These are phyloP conservation scores for Pseudorhiza aurosa DNA, from an alignment of 30 jellyfish, hydroid and myxozoan genomes.

Conservation along the genomic window DNA sequence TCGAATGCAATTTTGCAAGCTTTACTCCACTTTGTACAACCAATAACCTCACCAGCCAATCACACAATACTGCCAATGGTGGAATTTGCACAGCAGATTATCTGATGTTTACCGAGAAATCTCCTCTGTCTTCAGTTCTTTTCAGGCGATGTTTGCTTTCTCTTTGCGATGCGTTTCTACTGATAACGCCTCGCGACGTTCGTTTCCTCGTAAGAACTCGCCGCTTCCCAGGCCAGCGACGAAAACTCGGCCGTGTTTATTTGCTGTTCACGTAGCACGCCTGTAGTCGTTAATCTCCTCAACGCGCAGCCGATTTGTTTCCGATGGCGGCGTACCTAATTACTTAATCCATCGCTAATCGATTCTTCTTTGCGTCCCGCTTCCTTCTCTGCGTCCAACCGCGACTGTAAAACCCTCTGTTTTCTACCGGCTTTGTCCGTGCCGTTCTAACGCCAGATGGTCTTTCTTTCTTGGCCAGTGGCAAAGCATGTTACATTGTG, in stretches of 20 bases:
- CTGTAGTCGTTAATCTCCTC: slow-evolving; percentile 4
- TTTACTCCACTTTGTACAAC: too few relatives aligned
- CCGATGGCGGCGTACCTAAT: slow-evolving; percentile 5
- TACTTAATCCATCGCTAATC: slow-evolving; percentile 4
- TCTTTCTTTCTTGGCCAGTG: slow-evolving; percentile 14
- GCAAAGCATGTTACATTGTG: neutral
- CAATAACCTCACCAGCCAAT: too few relatives aligned
- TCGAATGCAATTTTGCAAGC: too few relatives aligned
- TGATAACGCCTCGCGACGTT: too few relatives aligned
- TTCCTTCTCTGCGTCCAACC: neutral
- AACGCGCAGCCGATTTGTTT: neutral
- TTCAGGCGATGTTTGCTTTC: too few relatives aligned
- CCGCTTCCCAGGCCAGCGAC: too few relatives aligned
- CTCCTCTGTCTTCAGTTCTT: too few relatives aligned
- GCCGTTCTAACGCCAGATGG: slow-evolving; percentile 11
- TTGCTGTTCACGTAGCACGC: neutral
- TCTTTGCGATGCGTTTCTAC: too few relatives aligned
- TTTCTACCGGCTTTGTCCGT: neutral
- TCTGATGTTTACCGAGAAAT: too few relatives aligned
- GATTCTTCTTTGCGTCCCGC: slow-evolving; percentile 5
- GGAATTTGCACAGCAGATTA: too few relatives aligned
- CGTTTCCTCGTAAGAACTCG: too few relatives aligned
- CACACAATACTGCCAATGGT: too few relatives aligned
- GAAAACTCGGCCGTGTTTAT: neutral
- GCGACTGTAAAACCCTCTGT: neutral